Base-by-base conservation (phyloP, 1,140 invertebrate species). In the Lerema accius region DNA sequence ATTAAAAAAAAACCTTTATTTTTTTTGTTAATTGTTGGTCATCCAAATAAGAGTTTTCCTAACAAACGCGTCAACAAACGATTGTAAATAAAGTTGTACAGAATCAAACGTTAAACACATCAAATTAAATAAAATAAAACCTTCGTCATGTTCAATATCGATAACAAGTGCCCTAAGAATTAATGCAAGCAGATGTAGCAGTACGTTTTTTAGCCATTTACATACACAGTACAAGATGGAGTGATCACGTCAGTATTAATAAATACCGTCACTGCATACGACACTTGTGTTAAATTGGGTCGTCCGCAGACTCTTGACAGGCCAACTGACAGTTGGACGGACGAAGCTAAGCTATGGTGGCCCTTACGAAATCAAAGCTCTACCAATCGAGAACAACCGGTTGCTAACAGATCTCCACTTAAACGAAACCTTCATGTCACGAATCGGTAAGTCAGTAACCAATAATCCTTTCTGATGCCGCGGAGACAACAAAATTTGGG, bases 341-440 rank as follows among this genome's bases (percentile, higher is more conserved):
- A 23, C 23, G 45, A 56, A 58, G 53, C 53, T 58, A 58, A 58
- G 23, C 53, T 23, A 23, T 58, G 40, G 53, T 56, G 53, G 53
- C 40, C 50, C 45, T 58, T 58, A 58, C 53, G 53, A 58, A 58
- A 58, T 58, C 53, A 58, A 58, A 58, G 53, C 53, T 58, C 53
- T 23, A 58, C 37, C 51, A 32, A 43, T 43, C 53, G 40, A 58
- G 3, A 14, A 7, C 17, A 40, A 58, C 53, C 40, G 53, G 53
- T 58, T 45, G 39, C 26, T 17, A 56, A 32, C 39, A 56, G 13
- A 10, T 1, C 10, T 17, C 42, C 51, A 45, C 53, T 56, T 56
- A 17, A 56, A 23, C 2, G 2, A 23, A 23, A 23, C 23, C 23
- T 23, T 23, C 13, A 32, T 58, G 26, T 45, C n/a, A 16, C 13